A percentile compares a stretch with the other conserved stretches of the same genome.
phyloP scores from a whole-genome alignment of 2,113 vertebrate genomes.

The Carollia perspicillata region DNA sequence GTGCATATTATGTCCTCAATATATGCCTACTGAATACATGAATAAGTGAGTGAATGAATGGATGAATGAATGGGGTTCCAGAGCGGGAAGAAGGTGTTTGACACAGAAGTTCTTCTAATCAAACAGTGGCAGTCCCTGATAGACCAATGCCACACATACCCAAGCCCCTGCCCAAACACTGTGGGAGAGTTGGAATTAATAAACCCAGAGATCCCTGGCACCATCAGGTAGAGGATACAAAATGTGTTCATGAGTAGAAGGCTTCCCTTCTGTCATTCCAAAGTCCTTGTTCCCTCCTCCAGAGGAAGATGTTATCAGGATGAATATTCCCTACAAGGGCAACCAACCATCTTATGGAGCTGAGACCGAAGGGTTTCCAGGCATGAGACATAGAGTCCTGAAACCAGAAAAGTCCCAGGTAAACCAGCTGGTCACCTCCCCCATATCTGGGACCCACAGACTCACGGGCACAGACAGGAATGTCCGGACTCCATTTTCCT shows the following conservation, averaged over 20 bases:
- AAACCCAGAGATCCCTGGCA: background rate
- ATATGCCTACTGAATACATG: background rate
- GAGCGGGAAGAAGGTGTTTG: background rate
- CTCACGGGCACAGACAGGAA: slow-evolving; percentile 87
- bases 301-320: background rate
- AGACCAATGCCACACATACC: background rate
- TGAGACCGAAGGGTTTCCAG: background rate
- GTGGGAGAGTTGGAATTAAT: background rate
- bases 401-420: background rate
- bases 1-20: background rate
- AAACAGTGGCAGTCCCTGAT: background rate
- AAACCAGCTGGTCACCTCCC: background rate
- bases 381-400: background rate
- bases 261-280: background rate
- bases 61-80: background rate
- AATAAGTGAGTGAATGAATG: background rate
- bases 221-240: background rate
- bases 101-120: background rate
- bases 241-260: background rate
- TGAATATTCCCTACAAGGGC: background rate
- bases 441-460: background rate
- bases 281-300: background rate
- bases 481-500: slow-evolving; percentile 84
- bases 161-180: background rate
- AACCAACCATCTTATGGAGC: background rate